Percentiles rank a stretch among this genome's conserved stretches.
phyloP scores from a whole-genome alignment of 2,888 invertebrate species.

The Melinaea marsaeus region DNA sequence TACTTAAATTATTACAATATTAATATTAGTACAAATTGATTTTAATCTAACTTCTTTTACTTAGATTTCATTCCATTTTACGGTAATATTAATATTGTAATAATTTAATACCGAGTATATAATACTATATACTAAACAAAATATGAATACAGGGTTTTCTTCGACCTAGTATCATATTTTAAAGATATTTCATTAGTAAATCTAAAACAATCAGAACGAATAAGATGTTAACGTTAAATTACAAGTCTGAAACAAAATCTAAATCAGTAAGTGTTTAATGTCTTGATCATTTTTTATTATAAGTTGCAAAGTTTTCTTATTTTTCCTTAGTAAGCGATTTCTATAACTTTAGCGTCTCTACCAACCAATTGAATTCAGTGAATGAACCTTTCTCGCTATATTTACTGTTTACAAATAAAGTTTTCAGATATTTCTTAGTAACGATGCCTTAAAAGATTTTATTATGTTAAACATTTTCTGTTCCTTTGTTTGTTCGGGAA shows the following conservation, averaged over 20 bases:
- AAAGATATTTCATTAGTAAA: no score
- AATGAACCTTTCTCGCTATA: not conserved
- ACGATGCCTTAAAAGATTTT: not conserved
- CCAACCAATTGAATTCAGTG: not conserved
- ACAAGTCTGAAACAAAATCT: not conserved
- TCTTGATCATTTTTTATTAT: conserved; percentile 2
- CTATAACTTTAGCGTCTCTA: conserved; percentile 3
- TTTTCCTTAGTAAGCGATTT: conserved; percentile 2
- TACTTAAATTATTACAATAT: no score
- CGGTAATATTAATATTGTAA: no score
- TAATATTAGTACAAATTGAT: no score
- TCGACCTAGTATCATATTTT: no score
- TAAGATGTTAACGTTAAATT: not conserved
- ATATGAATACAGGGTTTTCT: no score
- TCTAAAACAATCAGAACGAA: no score
- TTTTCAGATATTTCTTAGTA: not conserved
- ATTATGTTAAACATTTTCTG: not conserved
- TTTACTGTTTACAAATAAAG: not conserved
- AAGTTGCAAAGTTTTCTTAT: conserved; percentile 4
- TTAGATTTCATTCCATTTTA: no score
- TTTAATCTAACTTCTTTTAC: no score
- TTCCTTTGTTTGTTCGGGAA: not conserved
- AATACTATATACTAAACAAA: no score
- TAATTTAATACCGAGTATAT: no score
- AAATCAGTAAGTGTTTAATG: not conserved